These are phyloP conservation scores for Heptranchias perlo DNA, from an alignment of 2,113 vertebrate species.

Conservation along the genomic window DNA sequence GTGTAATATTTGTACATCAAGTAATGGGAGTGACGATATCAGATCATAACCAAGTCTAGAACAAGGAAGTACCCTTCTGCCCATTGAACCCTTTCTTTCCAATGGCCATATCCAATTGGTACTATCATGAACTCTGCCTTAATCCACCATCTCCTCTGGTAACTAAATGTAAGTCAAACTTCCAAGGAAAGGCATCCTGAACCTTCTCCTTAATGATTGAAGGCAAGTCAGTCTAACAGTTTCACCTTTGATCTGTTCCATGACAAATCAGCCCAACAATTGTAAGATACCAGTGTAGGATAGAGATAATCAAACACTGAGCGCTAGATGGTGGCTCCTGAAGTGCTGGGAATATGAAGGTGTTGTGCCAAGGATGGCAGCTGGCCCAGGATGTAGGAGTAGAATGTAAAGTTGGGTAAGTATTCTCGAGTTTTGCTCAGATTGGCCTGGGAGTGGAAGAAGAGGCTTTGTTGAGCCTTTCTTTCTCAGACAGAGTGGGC, in stretches of 20 bases:
- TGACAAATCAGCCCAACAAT: not conserved
- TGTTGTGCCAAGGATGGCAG: not conserved
- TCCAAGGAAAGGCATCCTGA: not conserved
- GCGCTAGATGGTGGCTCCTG: not conserved
- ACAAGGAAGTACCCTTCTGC: not conserved
- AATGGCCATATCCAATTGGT: not conserved
- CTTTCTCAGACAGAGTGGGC: not conserved
- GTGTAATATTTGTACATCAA: not conserved
- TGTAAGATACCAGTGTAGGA: not conserved
- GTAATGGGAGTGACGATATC: not conserved
- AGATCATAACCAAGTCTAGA: not conserved
- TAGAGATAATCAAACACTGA: not conserved
- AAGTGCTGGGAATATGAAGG: not conserved
- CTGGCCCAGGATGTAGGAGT: not conserved
- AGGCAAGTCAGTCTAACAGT: not conserved
- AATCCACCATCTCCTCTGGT: not conserved
- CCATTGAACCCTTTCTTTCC: not conserved
- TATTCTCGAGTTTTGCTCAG: not conserved
- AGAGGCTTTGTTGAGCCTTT: not conserved
- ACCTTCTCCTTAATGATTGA: not conserved
- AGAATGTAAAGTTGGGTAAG: not conserved
- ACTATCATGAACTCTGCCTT: not conserved
- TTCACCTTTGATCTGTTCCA: not conserved
- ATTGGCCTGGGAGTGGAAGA: not conserved
- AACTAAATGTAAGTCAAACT: not conserved